A percentile compares a stretch with the other conserved stretches of the same genome.
These are phyloP conservation scores for Akabosia matsudoensis DNA, from an alignment of 1,140 invertebrate species.

Conservation along the genomic window DNA sequence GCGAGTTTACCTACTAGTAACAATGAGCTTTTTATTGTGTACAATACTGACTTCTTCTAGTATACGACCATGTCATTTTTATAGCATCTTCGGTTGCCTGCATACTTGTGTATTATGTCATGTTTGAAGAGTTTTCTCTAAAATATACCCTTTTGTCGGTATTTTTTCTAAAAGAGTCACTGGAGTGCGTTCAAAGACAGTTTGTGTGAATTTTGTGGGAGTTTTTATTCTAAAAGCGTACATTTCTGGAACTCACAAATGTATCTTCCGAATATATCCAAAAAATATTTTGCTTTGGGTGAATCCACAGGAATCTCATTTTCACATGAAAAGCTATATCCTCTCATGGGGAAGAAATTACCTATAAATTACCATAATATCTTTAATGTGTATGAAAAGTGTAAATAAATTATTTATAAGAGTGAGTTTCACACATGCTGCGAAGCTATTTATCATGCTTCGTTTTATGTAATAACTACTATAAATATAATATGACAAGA, in stretches of 20 bases:
- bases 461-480: too few relatives aligned
- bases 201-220: conserved; percentile 21
- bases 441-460: too few relatives aligned
- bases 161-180: background rate
- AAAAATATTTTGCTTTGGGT: conserved; percentile 10
- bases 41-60: too few relatives aligned
- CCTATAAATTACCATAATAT: conserved; percentile 21
- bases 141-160: too few relatives aligned
- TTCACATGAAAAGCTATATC: background rate
- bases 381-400: background rate
- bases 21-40: too few relatives aligned
- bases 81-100: too few relatives aligned
- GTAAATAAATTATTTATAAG: too few relatives aligned
- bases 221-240: background rate
- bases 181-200: background rate
- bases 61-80: too few relatives aligned
- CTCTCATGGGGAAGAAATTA: background rate
- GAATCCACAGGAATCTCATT: conserved; percentile 21
- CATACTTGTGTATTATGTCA: too few relatives aligned
- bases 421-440: too few relatives aligned
- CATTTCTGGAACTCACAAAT: conserved; percentile 11
- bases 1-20: too few relatives aligned
- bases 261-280: background rate
- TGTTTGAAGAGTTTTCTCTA: background rate
- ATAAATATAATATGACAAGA: too few relatives aligned